Base-by-base conservation (phyloP, 2,888 invertebrate species). In the Eupeodes latifasciatus region DNA sequence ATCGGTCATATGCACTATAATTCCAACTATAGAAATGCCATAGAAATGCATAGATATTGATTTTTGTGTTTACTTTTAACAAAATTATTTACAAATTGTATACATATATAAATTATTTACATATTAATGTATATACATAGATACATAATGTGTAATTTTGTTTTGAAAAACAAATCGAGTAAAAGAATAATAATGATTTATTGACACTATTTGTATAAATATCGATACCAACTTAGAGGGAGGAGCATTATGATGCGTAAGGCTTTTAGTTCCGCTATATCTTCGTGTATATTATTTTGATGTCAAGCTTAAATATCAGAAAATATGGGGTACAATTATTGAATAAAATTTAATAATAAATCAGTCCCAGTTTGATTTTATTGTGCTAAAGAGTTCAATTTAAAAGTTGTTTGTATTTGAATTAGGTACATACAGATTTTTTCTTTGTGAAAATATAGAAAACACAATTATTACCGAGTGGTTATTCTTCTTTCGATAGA, bases 301-400 rank as follows among this genome's bases (percentile, higher is more conserved):
- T 53, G 27, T 47, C 14, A 49, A 66, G 47, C 36, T 14, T 11
- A n/a, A 34, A 5, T n/a, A 47, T 27, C 44, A 49, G 10, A 49
- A 53, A 64, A 72, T 66, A 5, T 67, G 27, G 76, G 77, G 71
- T 66, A 6, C 51, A 34, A 40, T 64, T 11, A 57, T 77, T 49
- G 6, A 51, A n/a, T 11, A 12, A 27, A 64, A 49, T 34, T 55
- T 11, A 10, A 62, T 44, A 55, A 36, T 27, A 72, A 57, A 71
- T 71, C 64, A 82, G 82, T 72, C 40, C 36, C 51, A 57, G 62
- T 71, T 77, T 47, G 64, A 57, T 19, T 81, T 76, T 76, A 76
- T 62, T 81, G 69, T 40, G 76, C n/a, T 7, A 55, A 71, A 36
- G 61, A 76, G 81, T 53, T 61, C 27, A 40, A 67, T 51, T 74